Evolutionary conservation across 2,888 invertebrate genomes (phyloP), one percentile per base, ranked within the genome.

Genomic region (Polydrusus pterygomalis): DNA sequence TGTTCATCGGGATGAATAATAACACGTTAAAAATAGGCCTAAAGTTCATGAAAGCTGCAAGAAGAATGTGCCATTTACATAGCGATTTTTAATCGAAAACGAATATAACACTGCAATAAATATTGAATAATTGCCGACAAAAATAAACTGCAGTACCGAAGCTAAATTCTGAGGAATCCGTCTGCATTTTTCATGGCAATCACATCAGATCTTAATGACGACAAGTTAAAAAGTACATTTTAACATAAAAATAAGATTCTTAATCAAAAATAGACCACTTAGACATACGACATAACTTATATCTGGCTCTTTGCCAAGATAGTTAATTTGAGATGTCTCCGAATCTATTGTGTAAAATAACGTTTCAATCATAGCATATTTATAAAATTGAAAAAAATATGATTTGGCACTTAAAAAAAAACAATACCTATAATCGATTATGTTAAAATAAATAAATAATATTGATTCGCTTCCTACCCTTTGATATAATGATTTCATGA

Each of bases 181-280:
- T 80, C 81, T 80, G 81, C 79, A 80, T 80, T 78, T 78, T 76
- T 79, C 68, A 68, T 45, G 64, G 75, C 79, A 75, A 78, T 79
- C 78, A 69, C 72, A 75, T 71, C 72, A 68, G 77, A 77, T 79
- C 74, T 75, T 74, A 77, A 70, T 70, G 78, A 80, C 81, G 83
- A 82, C 79, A 82, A 78, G 76, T 74, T 78, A 80, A 81, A 81
- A 81, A 81, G 81, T 79, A 77, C 79, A 79, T 77, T 80, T 80
- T 77, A 79, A 79, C 79, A 77, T 67, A 82, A 84, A 84, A 85
- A 86, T 85, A 75, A 85, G 84, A 86, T 84, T 84, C 87, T 86
- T 86, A 87, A 88, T 88, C 87, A 85, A 87, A 88, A 88, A 88
- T 88, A 88, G 87, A 88, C 87, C 86, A 87, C 87, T 87, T 86